Evolutionary conservation across 2,113 vertebrate species (phyloP).

Genomic region (Calyptomena viridis): DNA sequence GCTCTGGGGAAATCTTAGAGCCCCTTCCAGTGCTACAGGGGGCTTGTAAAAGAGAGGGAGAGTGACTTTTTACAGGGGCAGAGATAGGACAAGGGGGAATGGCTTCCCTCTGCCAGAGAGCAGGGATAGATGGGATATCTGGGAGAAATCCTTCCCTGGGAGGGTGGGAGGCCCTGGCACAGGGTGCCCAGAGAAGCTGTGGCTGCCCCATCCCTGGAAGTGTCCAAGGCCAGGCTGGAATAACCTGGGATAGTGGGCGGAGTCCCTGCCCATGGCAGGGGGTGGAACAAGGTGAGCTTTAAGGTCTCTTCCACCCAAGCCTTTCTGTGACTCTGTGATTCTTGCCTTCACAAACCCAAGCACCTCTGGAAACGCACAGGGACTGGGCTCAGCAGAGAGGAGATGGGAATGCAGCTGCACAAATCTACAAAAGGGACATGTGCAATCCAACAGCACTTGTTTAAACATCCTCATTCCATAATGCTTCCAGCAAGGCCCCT

Average conservation of each 20-base stretch:
- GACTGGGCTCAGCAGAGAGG: not conserved
- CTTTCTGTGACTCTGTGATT: not conserved
- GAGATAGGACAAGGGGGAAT: not conserved
- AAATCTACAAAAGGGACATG: not conserved
- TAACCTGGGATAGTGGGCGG: fast-evolving
- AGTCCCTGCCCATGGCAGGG: not conserved
- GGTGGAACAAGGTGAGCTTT: fast-evolving
- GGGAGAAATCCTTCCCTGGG: fast-evolving
- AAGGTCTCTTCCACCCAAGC: not conserved
- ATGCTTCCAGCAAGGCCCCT: not conserved
- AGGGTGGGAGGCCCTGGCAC: not conserved
- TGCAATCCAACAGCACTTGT: not conserved
- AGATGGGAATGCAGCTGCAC: not conserved
- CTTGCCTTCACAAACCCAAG: not conserved
- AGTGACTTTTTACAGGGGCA: not conserved
- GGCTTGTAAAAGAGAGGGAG: not conserved
- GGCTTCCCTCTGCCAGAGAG: not conserved
- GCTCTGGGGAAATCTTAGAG: not conserved
- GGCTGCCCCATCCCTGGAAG: not conserved
- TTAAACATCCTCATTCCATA: not conserved
- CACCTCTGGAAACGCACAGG: not conserved
- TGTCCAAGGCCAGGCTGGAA: not conserved
- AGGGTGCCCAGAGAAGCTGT: not conserved
- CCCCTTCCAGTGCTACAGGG: not conserved
- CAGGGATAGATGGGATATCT: not conserved